Evolutionary conservation across 2,113 vertebrate genomes (phyloP), one percentile per base, ranked within the genome.

Genomic region (Columba livia): DNA sequence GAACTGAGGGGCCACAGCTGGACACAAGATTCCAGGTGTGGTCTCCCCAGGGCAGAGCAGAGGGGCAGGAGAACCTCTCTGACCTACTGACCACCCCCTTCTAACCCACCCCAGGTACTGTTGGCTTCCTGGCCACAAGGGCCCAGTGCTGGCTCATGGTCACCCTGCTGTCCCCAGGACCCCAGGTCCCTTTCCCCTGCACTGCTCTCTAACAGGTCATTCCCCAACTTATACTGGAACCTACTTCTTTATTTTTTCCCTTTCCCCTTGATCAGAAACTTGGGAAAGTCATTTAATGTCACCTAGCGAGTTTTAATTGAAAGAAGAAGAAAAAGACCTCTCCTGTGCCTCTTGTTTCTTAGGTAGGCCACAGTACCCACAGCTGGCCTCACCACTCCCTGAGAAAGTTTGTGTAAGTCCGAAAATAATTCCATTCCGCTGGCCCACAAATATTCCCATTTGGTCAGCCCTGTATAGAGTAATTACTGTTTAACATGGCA

Each of bases 401-500:
- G 67, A 85, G 58, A 77, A 78, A 93, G 93, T 94, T 87, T 94
- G 90, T 89, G 79, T 23, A 86, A 94, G 81, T 85, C 88, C 92
- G 75, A 96, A 97, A 97, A 96, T 93, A 95, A 96, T 96, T 92
- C 86, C 57, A 74, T 57, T 58, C 82, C 80, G 6, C 56, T 91
- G 80, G 88, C 70, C 93, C 84, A 50, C 72, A 93, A 80, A 91
- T 77, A 83, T 94, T 92, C 88, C 87, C 90, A 11, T 88, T 93
- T 93, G 94, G 97, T 69, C 89, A 95, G 95, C 88, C 66, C 86
- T 94, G 83, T 85, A 89, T 94, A 97, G 87, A 96, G 74, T 93
- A 94, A 93, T 67, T 97, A 93, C 96, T 97, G 97, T 97, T 97
- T 94, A 94, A 95, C 89, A 93, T 81, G 85, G 90, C 96, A 91